phyloP scores from a whole-genome alignment of 2,888 invertebrate species.

The Mimumesa dahlbomi region DNA sequence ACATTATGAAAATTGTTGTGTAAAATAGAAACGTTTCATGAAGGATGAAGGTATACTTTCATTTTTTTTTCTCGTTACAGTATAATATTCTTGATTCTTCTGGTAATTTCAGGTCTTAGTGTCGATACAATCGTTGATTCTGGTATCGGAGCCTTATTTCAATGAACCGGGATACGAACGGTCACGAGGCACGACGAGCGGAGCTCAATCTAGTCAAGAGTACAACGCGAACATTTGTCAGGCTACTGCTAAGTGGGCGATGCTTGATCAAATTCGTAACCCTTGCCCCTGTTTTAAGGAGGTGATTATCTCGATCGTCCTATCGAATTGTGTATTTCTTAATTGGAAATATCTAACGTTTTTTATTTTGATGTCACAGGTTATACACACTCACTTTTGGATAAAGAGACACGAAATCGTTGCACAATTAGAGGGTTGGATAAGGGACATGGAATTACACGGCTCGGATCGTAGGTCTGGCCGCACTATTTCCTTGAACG shows the following conservation, averaged over 20 bases:
- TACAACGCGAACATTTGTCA: constrained; percentile 98
- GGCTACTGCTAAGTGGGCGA: constrained; percentile 97
- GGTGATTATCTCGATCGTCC: constrained; percentile 81
- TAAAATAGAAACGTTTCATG: too few relatives aligned
- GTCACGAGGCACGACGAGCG: constrained; percentile 92
- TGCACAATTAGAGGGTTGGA: constrained; percentile 94
- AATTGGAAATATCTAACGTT: neutral
- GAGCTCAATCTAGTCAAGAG: constrained; percentile 94
- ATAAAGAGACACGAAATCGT: constrained; percentile 95
- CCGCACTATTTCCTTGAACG: constrained; percentile 87
- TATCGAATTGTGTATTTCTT: neutral
- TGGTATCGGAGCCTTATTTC: constrained; percentile 96
- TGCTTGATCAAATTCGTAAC: constrained; percentile 95
- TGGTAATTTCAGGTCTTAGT: constrained; percentile 87
- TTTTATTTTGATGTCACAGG: constrained; percentile 80
- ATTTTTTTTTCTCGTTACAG: neutral
- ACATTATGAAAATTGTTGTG: neutral
- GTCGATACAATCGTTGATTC: constrained; percentile 94
- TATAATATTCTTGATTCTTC: neutral
- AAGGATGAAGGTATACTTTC: too few relatives aligned
- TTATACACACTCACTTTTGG: constrained; percentile 97
- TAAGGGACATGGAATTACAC: constrained; percentile 91
- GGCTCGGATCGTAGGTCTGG: constrained; percentile 89
- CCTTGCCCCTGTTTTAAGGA: constrained; percentile 96
- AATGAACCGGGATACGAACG: constrained; percentile 97